Evolutionary conservation across 1,140 invertebrate genomes (phyloP), one percentile per base, ranked within the genome.

Genomic region (Procambarus virginalis): DNA sequence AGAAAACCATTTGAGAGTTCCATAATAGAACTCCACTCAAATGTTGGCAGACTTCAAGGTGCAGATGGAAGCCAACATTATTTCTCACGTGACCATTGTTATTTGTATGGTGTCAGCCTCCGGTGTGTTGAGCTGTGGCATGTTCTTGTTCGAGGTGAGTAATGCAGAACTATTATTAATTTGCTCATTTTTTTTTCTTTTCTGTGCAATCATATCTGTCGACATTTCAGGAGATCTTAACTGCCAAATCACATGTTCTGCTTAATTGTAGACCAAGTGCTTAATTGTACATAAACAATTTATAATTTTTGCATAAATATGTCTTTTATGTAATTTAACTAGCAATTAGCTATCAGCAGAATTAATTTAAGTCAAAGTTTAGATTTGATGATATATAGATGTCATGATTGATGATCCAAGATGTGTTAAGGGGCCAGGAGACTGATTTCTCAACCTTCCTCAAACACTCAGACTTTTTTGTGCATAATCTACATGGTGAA

Each of bases 101-200:
- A 76, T 73, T 81, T 89, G 2, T 89, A 78, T 78, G 87, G 87
- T 9, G 87, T 89, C 46, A 34, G 49, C 14, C 81, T 89, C 46
- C 46, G 51, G 48, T 46, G 77, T 17, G 73, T 89, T 2, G 87
- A 89, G 81, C 70, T 89, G 12, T 89, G 87, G 87, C 87, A 89
- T 64, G 87, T 89, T 22, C 81, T 89, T 68, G 75, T 84, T 10
- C 70, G 78, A 89, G 87, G 87, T 89, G 46, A 51, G 80, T 80
- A 10, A 45, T 49, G 20, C 20, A 48, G 14, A 49, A 17, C 22
- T 3, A 2, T n/a, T 46, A 45, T 22, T 68, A 4, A 3, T 8
- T 9, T 48, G 46, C 10, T 34, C n/a, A 68, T 8, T 49, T 70
- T 6, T 12, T 9, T 2, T 17, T 12, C 9, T 4, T 64, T 17